Evolutionary conservation across 2,888 invertebrate genomes (phyloP).

Genomic region (Cataglyphis livida): DNA sequence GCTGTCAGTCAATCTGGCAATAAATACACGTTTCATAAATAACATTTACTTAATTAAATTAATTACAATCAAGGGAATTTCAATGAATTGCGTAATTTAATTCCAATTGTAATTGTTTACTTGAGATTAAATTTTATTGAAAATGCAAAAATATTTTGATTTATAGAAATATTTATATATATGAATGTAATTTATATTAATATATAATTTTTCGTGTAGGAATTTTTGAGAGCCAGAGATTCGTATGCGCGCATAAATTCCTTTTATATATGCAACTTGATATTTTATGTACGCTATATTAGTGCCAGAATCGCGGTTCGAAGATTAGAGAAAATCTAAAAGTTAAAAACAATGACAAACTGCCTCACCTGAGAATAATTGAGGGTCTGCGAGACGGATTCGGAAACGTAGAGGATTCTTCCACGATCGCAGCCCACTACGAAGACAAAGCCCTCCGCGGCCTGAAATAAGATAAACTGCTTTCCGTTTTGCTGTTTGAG

Average conservation of each 20-base stretch:
- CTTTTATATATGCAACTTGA: neutral
- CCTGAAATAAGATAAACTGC: slow-evolving; percentile 86
- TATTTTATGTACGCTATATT: neutral
- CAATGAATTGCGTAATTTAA: neutral
- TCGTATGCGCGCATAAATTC: neutral
- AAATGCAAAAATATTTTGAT: too few species aligned
- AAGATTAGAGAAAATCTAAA: neutral
- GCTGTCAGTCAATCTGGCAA: neutral
- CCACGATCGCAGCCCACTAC: slow-evolving; percentile 98
- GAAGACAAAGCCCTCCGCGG: slow-evolving; percentile 96
- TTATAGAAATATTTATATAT: too few species aligned
- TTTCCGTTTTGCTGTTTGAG: slow-evolving; percentile 63
- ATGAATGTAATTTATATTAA: too few species aligned
- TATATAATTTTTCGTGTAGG: too few species aligned
- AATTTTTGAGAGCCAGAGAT: neutral
- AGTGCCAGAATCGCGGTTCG: neutral
- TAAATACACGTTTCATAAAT: neutral
- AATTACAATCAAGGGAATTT: neutral
- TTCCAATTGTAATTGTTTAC: neutral
- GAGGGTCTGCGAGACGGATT: slow-evolving; percentile 93
- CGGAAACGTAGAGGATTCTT: slow-evolving; percentile 95
- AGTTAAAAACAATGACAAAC: neutral
- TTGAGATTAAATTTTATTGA: too few species aligned
- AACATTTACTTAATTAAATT: neutral
- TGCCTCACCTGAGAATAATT: slow-evolving; percentile 92